These are phyloP conservation scores for Gallinago undulata DNA, from an alignment of 2,113 vertebrate species.

Conservation along the genomic window DNA sequence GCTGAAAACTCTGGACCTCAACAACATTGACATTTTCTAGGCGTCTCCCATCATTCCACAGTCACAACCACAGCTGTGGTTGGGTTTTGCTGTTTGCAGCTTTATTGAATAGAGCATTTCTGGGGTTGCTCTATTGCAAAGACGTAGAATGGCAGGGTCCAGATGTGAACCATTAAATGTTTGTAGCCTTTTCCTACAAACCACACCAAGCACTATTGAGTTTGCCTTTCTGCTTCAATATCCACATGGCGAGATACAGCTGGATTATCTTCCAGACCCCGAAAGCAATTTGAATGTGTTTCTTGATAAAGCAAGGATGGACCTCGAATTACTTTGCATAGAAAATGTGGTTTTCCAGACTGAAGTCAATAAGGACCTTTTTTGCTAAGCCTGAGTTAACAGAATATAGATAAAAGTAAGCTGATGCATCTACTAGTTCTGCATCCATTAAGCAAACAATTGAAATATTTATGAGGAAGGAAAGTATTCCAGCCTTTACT, in stretches of 20 bases:
- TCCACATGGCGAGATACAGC: background rate
- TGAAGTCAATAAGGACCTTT: background rate
- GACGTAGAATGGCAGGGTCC: background rate
- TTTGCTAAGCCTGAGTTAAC: background rate
- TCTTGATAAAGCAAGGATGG: background rate
- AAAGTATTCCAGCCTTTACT: background rate
- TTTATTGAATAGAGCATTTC: background rate
- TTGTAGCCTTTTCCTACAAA: background rate
- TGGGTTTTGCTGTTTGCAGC: background rate
- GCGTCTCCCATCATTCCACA: background rate
- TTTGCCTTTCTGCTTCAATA: background rate
- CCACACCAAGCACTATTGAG: background rate
- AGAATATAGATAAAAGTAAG: background rate
- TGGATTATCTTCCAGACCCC: background rate
- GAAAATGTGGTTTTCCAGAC: background rate
- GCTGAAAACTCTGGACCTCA: background rate
- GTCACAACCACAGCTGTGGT: background rate
- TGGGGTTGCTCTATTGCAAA: background rate
- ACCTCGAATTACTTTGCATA: background rate
- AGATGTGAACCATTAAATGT: background rate
- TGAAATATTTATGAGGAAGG: slow-evolving; percentile 26
- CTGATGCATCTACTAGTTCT: background rate
- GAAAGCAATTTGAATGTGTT: background rate
- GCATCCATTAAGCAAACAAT: background rate
- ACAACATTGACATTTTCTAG: background rate